Evolutionary conservation across 2,888 invertebrate genomes (phyloP), one percentile per base, ranked within the genome.

Genomic region (Xylocampa areola): DNA sequence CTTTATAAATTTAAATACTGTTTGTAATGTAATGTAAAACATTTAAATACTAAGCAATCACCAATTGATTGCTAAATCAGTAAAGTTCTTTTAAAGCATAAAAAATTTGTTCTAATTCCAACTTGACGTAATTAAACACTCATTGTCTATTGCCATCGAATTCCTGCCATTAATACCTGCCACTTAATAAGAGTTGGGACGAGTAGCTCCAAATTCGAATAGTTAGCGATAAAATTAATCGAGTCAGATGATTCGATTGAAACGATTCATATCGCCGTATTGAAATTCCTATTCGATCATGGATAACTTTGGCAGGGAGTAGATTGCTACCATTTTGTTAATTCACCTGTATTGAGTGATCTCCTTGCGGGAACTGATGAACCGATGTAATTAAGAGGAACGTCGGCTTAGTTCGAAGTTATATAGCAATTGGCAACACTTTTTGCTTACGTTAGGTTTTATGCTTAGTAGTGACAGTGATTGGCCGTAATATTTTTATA

Each of bases 171-270:
- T 59, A 43, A 45, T 70, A 67, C 25, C 48, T 60, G 55, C 37
- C 55, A 64, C 32, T 14, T 52, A 45, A 33, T 37, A 43, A 27
- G 27, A 49, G 29, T 45, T 30, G 14, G 23, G 41, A 36, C 5
- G 40, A 40, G 13, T 50, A 33, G 43, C 66, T 61, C 36, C 17
- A 10, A 58, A 29, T 21, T 48, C 33, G 48, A 60, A 62, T 51
- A 62, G 55, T 60, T 60, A 30, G 8, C 57, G 35, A 64, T 68
- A 47, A 53, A 64, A 47, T 72, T 69, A 55, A 69, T 70, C 47
- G 45, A 69, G 48, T 53, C 44, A 36, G 14, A 45, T 53, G 21
- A 58, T 44, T 66, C 50, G 39, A 54, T 53, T 63, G 62, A 61
- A 57, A 54, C 59, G 52, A 57, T 53, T 68, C 44, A 45, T 48